A percentile compares a stretch with the other conserved stretches of the same genome.
Evolutionary conservation across 2,888 invertebrate genomes (phyloP).

Genomic region (Cephus rjabovi): DNA sequence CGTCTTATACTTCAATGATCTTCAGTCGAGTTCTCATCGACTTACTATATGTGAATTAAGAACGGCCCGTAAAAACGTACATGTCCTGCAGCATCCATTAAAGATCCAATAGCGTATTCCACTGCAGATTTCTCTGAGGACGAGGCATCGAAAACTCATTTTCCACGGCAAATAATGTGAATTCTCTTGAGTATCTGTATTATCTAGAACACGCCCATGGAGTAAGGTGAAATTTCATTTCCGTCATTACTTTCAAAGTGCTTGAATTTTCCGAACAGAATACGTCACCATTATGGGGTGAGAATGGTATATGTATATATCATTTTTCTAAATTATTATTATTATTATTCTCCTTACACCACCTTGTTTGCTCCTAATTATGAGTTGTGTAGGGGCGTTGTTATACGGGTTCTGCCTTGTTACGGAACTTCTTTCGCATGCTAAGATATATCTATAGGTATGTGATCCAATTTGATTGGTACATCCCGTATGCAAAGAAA

Average conservation of each 20-base stretch:
- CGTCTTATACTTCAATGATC: background rate
- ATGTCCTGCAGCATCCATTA: background rate
- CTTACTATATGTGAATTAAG: background rate
- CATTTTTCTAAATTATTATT: too few species aligned
- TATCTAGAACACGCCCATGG: background rate
- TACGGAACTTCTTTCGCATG: too few species aligned
- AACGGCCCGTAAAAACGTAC: background rate
- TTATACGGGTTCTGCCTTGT: background rate
- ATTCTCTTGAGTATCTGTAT: background rate
- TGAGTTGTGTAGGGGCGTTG: background rate
- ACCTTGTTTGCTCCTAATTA: background rate
- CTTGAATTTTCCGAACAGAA: background rate
- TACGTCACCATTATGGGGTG: too few species aligned
- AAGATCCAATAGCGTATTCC: constrained; percentile 10
- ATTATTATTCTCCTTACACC: too few species aligned
- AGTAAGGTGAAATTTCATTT: background rate
- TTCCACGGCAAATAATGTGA: constrained; percentile 33
- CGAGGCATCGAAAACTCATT: constrained; percentile 35
- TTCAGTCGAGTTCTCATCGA: background rate
- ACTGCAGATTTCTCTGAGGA: constrained; percentile 32
- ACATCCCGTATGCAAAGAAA: background rate
- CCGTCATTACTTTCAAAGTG: background rate
- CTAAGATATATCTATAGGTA: too few species aligned
- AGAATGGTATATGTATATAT: too few species aligned
- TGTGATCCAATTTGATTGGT: background rate